Percentiles rank a stretch among this genome's conserved stretches.
These are phyloP conservation scores for Ctenicera cuprea DNA, from an alignment of 2,888 invertebrate species.

Conservation along the genomic window DNA sequence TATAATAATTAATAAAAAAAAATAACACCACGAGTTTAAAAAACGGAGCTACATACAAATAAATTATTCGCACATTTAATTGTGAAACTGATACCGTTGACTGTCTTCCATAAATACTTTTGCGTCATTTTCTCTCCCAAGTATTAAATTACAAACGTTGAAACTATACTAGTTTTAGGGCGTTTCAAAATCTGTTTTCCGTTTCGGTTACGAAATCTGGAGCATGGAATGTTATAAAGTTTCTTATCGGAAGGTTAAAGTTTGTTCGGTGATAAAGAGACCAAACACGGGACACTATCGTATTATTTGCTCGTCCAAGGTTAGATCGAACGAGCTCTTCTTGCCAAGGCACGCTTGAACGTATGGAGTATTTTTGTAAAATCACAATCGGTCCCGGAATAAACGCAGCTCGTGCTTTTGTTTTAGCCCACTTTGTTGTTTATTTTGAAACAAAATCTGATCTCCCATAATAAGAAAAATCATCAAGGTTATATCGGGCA, in stretches of 20 bases:
- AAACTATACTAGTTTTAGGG: neutral
- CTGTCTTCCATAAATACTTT: neutral
- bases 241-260: slow-evolving; percentile 42
- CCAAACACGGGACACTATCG: slow-evolving; percentile 21
- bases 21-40: neutral
- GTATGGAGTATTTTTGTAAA: too few species aligned
- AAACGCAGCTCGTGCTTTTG: too few species aligned
- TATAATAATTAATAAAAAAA: too few species aligned
- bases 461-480: too few species aligned
- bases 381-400: too few species aligned
- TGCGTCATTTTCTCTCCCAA: neutral
- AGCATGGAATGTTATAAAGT: slow-evolving; percentile 33
- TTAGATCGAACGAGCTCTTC: neutral
- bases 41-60: neutral
- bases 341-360: neutral
- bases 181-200: slow-evolving; percentile 35
- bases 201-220: slow-evolving; percentile 34
- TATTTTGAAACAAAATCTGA: too few species aligned
- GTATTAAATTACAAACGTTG: neutral
- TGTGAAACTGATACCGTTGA: neutral
- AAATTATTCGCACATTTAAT: neutral
- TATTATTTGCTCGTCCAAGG: slow-evolving; percentile 8
- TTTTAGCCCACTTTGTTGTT: too few species aligned
- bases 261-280: slow-evolving; percentile 31
- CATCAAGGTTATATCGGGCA: too few species aligned